These are phyloP conservation scores for Pocillopora meandrina DNA, from an alignment of 92 coral and sea anemone genomes.

Conservation along the genomic window DNA sequence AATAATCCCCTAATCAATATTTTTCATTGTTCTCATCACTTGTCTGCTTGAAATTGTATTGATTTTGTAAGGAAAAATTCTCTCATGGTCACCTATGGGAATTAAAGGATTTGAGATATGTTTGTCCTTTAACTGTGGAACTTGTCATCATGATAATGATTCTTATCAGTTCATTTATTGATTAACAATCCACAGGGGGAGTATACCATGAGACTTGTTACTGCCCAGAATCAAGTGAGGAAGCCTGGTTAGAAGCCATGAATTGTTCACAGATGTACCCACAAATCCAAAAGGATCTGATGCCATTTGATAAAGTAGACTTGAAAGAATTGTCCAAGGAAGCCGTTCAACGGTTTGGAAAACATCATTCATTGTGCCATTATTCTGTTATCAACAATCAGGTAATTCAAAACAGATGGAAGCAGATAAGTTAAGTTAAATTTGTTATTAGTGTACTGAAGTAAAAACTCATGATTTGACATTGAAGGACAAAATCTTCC, in stretches of 20 bases:
- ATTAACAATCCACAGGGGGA: constrained; percentile 31
- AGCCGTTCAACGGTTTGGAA: constrained; percentile 94
- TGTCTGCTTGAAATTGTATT: too few relatives aligned
- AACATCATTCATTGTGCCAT: constrained; percentile 90
- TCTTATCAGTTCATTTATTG: too few relatives aligned
- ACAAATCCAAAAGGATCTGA: constrained; percentile 82
- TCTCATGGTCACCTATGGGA: too few relatives aligned
- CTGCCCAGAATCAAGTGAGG: constrained; percentile 74
- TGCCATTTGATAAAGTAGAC: constrained; percentile 75
- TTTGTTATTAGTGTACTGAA: neutral
- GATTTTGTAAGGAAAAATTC: too few relatives aligned
- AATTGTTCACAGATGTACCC: constrained; percentile 72
- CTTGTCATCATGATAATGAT: too few relatives aligned
- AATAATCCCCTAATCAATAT: too few relatives aligned
- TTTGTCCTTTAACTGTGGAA: too few relatives aligned
- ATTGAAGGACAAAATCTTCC: too few relatives aligned
- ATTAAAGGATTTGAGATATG: too few relatives aligned
- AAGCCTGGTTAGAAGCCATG: constrained; percentile 73
- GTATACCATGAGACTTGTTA: constrained; percentile 94
- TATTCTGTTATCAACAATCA: constrained; percentile 88
- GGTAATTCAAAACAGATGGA: constrained; percentile 39
- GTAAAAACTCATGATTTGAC: too few relatives aligned
- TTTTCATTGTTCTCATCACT: too few relatives aligned
- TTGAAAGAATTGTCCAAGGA: constrained; percentile 71
- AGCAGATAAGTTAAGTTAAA: too few relatives aligned